Percentiles rank a stretch among this genome's conserved stretches.
Conservation (phyloP, 2,888 invertebrate genomes). For the Stenoptilia bipunctidactyla region DNA sequence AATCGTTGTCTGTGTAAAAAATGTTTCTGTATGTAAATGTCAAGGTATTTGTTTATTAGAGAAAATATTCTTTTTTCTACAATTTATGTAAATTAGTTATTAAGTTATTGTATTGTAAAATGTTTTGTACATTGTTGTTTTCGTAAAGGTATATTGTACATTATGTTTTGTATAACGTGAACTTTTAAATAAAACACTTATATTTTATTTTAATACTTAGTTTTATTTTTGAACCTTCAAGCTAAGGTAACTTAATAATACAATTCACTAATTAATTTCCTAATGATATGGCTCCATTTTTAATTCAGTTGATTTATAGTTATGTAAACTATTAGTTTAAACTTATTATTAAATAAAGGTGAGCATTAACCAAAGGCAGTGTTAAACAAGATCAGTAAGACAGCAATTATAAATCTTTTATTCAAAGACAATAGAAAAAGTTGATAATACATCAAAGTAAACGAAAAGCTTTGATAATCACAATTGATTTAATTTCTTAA, state of each 20-base stretch:
- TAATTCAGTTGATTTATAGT: background rate
- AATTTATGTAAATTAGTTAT: no score
- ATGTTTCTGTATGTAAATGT: no score
- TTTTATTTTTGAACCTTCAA: conserved; percentile 7
- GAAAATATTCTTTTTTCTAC: no score
- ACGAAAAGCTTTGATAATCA: no score
- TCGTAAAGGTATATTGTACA: background rate
- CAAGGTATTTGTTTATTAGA: no score
- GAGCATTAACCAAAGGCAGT: conserved; percentile 18
- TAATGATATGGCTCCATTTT: conserved; percentile 54
- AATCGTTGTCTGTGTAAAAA: no score
- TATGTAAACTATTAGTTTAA: no score
- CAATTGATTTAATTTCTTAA: no score
- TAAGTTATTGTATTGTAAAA: conserved; percentile 10
- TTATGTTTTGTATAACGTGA: background rate
- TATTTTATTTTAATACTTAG: conserved; percentile 2
- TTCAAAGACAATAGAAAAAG: no score
- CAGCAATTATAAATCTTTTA: no score
- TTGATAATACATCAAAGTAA: no score
- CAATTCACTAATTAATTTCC: conserved; percentile 31
- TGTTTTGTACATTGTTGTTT: background rate
- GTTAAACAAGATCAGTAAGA: no score
- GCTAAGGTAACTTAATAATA: conserved; percentile 56
- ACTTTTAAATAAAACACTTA: background rate
- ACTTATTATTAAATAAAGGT: background rate